Evolutionary conservation across 2,888 invertebrate species (phyloP), one percentile per base, ranked within the genome.

Genomic region (Cordilura impudica): DNA sequence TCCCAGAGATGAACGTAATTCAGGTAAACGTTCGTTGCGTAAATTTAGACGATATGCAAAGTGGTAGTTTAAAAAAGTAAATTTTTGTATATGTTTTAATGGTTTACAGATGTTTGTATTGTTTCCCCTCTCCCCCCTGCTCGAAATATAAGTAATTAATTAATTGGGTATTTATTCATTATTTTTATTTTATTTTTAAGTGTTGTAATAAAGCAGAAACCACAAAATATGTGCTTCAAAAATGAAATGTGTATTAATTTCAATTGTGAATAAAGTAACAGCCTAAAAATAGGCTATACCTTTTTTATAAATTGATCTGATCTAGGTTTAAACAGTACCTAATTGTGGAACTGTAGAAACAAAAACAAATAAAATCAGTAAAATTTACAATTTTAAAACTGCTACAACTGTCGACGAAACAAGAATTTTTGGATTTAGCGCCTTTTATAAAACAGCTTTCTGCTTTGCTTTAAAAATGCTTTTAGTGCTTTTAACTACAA

Each of bases 11-110:
- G 54, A 67, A n/a, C 49, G 35, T 35, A 26, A 45, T 45, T 18
- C 18, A 12, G 39, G 53, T 43, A 61, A 60, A 53, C 70, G 80
- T 51, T 82, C 82, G 10, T 54, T 82, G 67, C 81, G 79, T 23
- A 82, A 82, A 69, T 82, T 82, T 51, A 70, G 81, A 72, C 80
- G 78, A 39, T 79, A 80, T 51, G 66, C 77, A 10, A 81, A 81
- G 19, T 80, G 78, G 81, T 82, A 76, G 54, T 19, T 4, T 8
- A 10, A 49, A 12, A 29, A 35, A 29, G 21, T 69, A 7, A 43
- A 60, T 43, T n/a, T 49, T 53, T 54, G 5, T 43, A 8, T 10
- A 23, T 23, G 43, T 14, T 54, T 39, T 53, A 45, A 12, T 58
- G 51, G 29, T 53, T 56, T 60, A 29, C 58, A 31, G 58, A 65